Evolutionary conservation across 35 echinoderm and acorn worm species (phyloP), one percentile per base, ranked within the genome.

Genomic region (Holothuria glaberrima): DNA sequence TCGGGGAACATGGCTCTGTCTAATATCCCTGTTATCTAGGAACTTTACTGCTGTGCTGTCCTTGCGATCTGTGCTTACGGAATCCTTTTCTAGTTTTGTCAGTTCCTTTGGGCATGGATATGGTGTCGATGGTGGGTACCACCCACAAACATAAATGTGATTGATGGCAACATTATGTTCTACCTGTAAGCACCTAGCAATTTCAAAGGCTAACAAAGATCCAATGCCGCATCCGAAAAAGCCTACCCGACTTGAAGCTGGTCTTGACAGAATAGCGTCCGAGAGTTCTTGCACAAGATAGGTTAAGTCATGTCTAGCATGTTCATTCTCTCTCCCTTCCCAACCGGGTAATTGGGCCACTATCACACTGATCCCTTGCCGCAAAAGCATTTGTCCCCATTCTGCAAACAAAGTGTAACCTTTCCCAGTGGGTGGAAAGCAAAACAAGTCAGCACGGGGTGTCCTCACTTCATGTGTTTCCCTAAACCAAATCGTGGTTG

Each of bases 141-240:
- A 48, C 5, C 76, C 76, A 19, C 21, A 27, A 14, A 81, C 45
- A 58, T 48, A 58, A 21, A 81, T 24, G 76, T 81, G 76, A 57
- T 6, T 48, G 29, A 81, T 81, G 22, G 17, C 2, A 45, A 81
- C 19, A 30, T 27, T 25, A 13, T 58, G 44, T 1, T 81, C 34
- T 27, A 1, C 35, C 28, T 81, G 76, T 58, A 81, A 58, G 35
- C 16, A 12, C 16, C 35, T 33, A 0, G 52, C 52, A 54, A 81
- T 45, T 19, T 81, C 76, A 12, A 81, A 57, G 2, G 76, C 76
- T 14, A 81, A 45, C 48, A 81, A 81, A 6, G 76, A 36, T 3
- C 76, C 76, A 22, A 81, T 58, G 1, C 76, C 76, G 46, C 76
- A 81, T 48, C 76, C 76, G 0, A 81, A 27, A 81, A 81, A 81